Conservation (phyloP, 2,888 invertebrate genomes). For the Sesia bembeciformis region DNA sequence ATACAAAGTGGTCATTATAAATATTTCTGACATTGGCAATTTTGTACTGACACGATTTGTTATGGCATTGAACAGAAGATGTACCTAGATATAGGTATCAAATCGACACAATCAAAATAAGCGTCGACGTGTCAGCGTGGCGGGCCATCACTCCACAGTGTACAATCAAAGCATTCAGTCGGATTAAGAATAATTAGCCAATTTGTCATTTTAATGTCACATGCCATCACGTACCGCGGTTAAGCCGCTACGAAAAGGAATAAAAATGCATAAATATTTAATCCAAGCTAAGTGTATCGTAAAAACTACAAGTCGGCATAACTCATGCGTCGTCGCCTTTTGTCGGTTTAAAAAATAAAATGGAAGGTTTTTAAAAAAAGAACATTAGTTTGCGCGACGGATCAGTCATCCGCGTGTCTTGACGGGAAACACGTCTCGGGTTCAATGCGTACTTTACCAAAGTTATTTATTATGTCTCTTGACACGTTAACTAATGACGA, state of each 20-base stretch:
- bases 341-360: constrained; percentile 61
- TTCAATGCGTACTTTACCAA: constrained; percentile 36
- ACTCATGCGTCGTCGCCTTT: constrained; percentile 63
- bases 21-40: background rate
- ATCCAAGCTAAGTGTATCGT: constrained; percentile 62
- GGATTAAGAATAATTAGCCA: constrained; percentile 72
- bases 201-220: constrained; percentile 74
- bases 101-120: constrained; percentile 24
- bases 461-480: constrained; percentile 30
- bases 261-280: constrained; percentile 59
- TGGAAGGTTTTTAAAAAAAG: constrained; percentile 46
- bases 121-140: constrained; percentile 34
- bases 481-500: constrained; percentile 43
- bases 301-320: constrained; percentile 70
- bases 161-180: constrained; percentile 57
- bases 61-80: constrained; percentile 35
- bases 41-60: background rate
- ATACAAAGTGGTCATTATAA: no score
- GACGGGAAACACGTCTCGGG: constrained; percentile 53
- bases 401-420: constrained; percentile 64
- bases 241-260: constrained; percentile 36
- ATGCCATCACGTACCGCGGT: constrained; percentile 64
- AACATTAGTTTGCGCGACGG: constrained; percentile 65
- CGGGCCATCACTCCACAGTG: constrained; percentile 40
- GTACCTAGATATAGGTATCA: constrained; percentile 18